These are phyloP conservation scores for Machaerirhynchus nigripectus DNA, from an alignment of 2,113 vertebrate genomes.

Conservation along the genomic window DNA sequence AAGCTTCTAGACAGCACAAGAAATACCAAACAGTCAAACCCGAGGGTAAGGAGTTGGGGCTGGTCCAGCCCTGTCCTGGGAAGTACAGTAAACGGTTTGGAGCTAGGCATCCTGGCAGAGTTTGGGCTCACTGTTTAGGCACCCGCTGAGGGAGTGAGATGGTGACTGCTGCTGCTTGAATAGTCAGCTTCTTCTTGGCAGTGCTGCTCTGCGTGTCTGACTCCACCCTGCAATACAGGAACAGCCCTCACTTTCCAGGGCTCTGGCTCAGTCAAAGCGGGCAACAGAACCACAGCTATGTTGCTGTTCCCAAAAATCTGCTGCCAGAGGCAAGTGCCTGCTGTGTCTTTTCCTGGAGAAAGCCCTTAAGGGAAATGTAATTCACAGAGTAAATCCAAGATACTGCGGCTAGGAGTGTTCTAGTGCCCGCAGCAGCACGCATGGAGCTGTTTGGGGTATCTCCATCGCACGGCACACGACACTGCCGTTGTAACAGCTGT, in stretches of 20 bases:
- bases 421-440: accelerated
- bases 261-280: not conserved
- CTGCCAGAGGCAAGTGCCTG: slow-evolving; percentile 5
- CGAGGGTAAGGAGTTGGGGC: accelerated
- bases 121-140: not conserved
- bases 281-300: not conserved
- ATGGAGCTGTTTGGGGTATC: not conserved
- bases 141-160: not conserved
- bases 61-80: not conserved
- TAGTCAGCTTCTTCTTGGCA: not conserved
- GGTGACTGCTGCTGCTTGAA: not conserved
- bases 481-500: not conserved
- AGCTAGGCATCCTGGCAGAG: not conserved
- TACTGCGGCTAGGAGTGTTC: not conserved
- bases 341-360: not conserved
- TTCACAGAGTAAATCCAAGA: not conserved
- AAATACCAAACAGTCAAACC: not conserved
- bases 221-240: not conserved
- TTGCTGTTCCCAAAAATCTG: not conserved
- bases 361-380: not conserved
- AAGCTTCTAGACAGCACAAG: not conserved
- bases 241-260: not conserved
- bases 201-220: not conserved
- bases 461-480: accelerated
- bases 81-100: not conserved